A percentile compares a stretch with the other conserved stretches of the same genome.
phyloP scores from a whole-genome alignment of 2,797 vertebrate species.

The Nyctibius grandis region DNA sequence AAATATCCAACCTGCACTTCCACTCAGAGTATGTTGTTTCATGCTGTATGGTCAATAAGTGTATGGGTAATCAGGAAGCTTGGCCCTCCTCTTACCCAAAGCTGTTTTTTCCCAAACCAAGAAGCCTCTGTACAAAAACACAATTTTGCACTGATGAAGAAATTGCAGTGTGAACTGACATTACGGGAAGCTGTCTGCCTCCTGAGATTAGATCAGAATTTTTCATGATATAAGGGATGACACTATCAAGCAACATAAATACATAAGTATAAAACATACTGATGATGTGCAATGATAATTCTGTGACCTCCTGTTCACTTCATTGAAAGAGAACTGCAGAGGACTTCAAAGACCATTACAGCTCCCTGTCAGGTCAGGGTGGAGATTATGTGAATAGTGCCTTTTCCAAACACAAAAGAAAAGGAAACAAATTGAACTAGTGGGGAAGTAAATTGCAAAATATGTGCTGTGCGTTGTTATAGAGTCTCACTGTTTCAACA shows the following conservation, averaged over 20 bases:
- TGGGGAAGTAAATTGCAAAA: not conserved
- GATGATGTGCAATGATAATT: not conserved
- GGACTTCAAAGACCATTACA: not conserved
- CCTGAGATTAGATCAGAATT: not conserved
- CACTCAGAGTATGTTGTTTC: not conserved
- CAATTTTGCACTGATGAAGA: not conserved
- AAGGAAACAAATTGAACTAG: not conserved
- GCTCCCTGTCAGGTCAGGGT: not conserved
- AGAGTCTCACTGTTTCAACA: not conserved
- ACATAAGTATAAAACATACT: not conserved
- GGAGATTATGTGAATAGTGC: not conserved
- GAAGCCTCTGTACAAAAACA: not conserved
- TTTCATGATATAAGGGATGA: not conserved
- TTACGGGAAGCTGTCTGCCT: not conserved
- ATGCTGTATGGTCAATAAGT: constrained; percentile 35
- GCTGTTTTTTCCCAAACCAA: not conserved
- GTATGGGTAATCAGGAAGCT: constrained; percentile 39
- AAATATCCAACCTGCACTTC: constrained; percentile 53
- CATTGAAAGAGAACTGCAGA: not conserved
- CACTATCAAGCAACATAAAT: not conserved
- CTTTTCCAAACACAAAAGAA: not conserved
- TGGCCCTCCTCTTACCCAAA: not conserved
- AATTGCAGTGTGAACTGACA: not conserved
- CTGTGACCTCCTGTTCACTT: not conserved
- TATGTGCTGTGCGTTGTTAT: not conserved